Evolutionary conservation across 2,888 invertebrate genomes (phyloP), one percentile per base, ranked within the genome.

Genomic region (Ectemnius continuus): DNA sequence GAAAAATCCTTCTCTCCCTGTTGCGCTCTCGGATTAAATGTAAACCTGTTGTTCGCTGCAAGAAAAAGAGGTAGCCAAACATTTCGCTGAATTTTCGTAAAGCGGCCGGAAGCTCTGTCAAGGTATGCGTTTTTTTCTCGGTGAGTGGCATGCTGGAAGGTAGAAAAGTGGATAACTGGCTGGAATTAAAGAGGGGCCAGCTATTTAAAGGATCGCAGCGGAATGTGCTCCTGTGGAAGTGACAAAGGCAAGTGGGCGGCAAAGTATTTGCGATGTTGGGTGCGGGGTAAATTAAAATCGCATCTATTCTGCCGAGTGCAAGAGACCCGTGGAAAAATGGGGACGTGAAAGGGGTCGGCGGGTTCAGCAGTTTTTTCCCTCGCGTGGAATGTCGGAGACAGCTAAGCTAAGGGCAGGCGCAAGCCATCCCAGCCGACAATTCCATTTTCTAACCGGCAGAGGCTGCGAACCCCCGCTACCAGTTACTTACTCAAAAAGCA

Each of bases 391-490:
- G 23, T 8, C 28, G 45, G 36, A 14, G 45, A 61, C 20, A 59
- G 52, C 13, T 16, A 52, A 47, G 52, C 47, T 14, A 28, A 36
- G 45, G 11, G 46, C 45, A 56, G 48, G 62, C 28, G 60, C 67
- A 60, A 68, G 64, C 28, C 59, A 66, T 65, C 47, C 18, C 58
- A 20, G 61, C 47, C 56, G 57, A 67, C 67, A 63, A 67, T 73
- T 63, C 59, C 67, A 67, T 67, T 63, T 67, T 67, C 72, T 67
- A 63, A 20, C 72, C 67, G 36, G 57, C 45, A 67, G 52, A 57
- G 47, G 23, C 23, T 23, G 23, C 23, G 23, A 23, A 23, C 23
- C 23, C 23, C 70, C 66, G 48, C 58, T 62, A 52, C 58, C 28
- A 45, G 23, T 66, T 28, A 57, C 66, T 66, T 61, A 23, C 61